These are phyloP conservation scores for Gonocerus acuteangulatus DNA, from an alignment of 2,888 invertebrate species.

Conservation along the genomic window DNA sequence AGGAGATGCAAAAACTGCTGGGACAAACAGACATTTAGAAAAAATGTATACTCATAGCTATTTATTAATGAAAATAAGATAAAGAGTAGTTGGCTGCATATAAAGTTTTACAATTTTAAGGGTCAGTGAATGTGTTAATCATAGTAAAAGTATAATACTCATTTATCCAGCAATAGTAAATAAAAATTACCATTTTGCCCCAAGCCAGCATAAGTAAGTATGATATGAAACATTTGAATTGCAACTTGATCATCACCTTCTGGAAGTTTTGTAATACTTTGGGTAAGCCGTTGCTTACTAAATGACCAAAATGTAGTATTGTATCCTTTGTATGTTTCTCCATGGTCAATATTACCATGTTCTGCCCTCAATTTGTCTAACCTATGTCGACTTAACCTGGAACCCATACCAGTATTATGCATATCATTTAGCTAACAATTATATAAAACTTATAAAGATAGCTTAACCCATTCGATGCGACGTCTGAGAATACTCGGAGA, in stretches of 20 bases:
- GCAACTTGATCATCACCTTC: slow-evolving; percentile 82
- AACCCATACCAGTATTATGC: no score
- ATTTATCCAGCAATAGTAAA: background rate
- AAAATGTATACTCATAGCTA: no score
- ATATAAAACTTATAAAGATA: background rate
- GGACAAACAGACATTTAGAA: no score
- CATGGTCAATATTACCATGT: slow-evolving; percentile 57
- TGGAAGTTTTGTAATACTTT: slow-evolving; percentile 73
- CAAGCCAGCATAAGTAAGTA: slow-evolving; percentile 81
- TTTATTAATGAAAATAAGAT: no score
- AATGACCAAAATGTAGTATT: slow-evolving; percentile 86
- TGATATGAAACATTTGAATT: slow-evolving; percentile 78
- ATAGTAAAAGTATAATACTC: no score
- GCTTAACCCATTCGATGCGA: no score
- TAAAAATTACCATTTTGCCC: slow-evolving; percentile 54
- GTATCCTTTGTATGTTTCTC: slow-evolving; percentile 80
- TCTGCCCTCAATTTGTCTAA: slow-evolving; percentile 67
- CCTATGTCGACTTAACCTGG: slow-evolving; percentile 65
- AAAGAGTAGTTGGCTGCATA: no score
- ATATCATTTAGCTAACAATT: no score
- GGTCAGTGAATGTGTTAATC: no score
- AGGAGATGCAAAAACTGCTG: no score
- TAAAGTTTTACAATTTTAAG: no score
- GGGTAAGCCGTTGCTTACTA: slow-evolving; percentile 67
- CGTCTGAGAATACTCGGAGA: no score